phyloP scores from a whole-genome alignment of 1,140 invertebrate genomes.

The Aphaenogaster floridana region DNA sequence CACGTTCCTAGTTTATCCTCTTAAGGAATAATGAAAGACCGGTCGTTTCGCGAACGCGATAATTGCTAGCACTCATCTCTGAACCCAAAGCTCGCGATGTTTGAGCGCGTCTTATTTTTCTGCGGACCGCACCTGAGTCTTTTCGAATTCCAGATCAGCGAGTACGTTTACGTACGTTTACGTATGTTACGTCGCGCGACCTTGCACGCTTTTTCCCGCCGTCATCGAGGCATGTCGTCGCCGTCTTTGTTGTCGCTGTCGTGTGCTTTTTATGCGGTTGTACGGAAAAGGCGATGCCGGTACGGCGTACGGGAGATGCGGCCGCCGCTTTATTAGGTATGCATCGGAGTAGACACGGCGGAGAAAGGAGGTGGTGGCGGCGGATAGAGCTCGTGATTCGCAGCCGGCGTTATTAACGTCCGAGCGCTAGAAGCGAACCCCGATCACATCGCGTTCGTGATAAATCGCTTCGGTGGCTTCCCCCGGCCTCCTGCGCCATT shows the following conservation, averaged over 20 bases:
- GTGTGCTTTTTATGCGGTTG: conserved; percentile 64
- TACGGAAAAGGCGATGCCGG: conserved; percentile 74
- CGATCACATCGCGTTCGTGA: conserved; percentile 86
- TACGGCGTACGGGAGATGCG: conserved; percentile 72
- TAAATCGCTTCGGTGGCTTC: conserved; percentile 84
- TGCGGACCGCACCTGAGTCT: too few relatives aligned
- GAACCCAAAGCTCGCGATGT: background rate
- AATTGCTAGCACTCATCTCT: conserved; percentile 18
- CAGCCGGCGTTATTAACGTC: conserved; percentile 84
- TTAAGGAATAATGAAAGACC: conserved; percentile 27
- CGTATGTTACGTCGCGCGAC: conserved; percentile 10
- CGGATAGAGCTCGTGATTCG: conserved; percentile 76
- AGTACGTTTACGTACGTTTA: background rate
- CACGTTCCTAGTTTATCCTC: background rate
- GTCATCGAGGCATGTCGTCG: conserved; percentile 39
- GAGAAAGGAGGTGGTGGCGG: conserved; percentile 66
- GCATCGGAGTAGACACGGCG: conserved; percentile 73
- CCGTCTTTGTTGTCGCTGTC: conserved; percentile 48
- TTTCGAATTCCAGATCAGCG: conserved; percentile 29
- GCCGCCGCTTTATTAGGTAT: conserved; percentile 85
- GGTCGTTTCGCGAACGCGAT: conserved; percentile 12
- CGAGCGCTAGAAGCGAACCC: conserved; percentile 82
- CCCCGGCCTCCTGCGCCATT: conserved; percentile 73
- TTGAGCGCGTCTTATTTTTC: conserved; percentile 23
- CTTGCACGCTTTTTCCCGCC: conserved; percentile 31